Base-by-base conservation (phyloP, 2,797 vertebrate species). In the Prionace glauca region DNA sequence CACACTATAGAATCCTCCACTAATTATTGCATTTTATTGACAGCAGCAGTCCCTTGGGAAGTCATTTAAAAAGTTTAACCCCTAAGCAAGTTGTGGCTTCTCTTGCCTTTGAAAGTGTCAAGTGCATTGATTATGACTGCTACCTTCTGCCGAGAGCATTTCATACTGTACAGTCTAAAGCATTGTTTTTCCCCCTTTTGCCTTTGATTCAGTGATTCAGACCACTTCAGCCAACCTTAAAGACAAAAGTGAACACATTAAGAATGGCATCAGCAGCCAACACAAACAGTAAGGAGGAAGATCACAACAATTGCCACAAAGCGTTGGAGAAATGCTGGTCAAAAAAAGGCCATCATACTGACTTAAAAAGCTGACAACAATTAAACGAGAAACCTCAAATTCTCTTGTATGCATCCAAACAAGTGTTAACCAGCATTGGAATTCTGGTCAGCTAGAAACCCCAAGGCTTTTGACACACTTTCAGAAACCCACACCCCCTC, bases 1-100 rank as follows among this genome's bases (percentile, higher is more conserved):
- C 92, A 72, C 74, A 74, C 97, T 98, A 97, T 97, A 97, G 97
- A 98, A 97, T 96, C 96, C 96, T 96, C 96, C 97, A 97, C 97
- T 98, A 98, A 99, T 98, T 98, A 99, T 98, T 98, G 97, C 96
- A 96, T 97, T 98, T 98, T 98, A 99, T 98, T 99, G 98, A 99
- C 98, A 98, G 98, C 97, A 97, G 97, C 97, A 97, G 97, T 98
- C 98, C 98, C 97, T 96, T 96, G 98, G 98, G 98, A 98, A 97
- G 97, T 98, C 98, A 98, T 98, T 98, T 98, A 98, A 98, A 98
- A 98, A 98, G 98, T 98, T 99, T 98, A 99, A 99, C 98, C 98
- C 98, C 97, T 97, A 98, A 98, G 98, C 98, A 98, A 98, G 98
- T 98, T 97, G 97, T 97, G 97, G 97, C 97, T 98, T 98, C 97